Base-by-base conservation (phyloP, 2,113 vertebrate species). In the Pyrgilauda ruficollis region DNA sequence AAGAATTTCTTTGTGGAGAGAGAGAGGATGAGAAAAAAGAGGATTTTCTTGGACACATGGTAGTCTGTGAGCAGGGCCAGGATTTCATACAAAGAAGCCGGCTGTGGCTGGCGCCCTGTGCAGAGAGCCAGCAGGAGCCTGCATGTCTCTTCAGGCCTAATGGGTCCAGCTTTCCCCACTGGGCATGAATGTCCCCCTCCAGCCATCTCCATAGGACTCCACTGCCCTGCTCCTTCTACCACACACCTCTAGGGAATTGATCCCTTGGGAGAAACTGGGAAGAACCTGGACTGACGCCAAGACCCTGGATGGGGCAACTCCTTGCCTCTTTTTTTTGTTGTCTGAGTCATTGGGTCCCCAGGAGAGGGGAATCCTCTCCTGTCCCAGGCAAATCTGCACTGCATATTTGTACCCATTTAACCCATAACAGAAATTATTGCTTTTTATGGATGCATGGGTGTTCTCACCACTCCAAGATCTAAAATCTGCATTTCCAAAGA, bases 1-100 rank as follows among this genome's bases (percentile, higher is more conserved):
- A 95, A 84, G 90, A 88, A 90, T 95, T 96, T 92, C 88, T 93
- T 96, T 95, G 93, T 93, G 76, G 47, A 75, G 69, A 77, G 85
- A 72, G 62, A 81, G 86, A 78, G 39, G 94, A 94, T 93, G 94
- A 81, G 86, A 84, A 92, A 82, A 96, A 89, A 72, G 89, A 89
- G 72, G 89, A 92, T 93, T 95, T 97, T 94, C 68, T 97, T 96
- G 94, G 95, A 96, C 90, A 67, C 96, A 92, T 84, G 64, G 76
- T 82, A 86, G 88, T 87, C 86, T 90, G 86, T 3, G n/a, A 95
- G 53, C 1, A 0, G 44, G 93, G 94, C 90, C 95, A 96, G 93
- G 80, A 89, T 87, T 94, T 87, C 73, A 68, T 20, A 94, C 86
- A 96, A 92, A 92, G 87, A 87, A 94, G 83, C 53, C 39, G 0